Evolutionary conservation across 2,797 vertebrate species (phyloP), one percentile per base, ranked within the genome.

Genomic region (Onychomys torridus): DNA sequence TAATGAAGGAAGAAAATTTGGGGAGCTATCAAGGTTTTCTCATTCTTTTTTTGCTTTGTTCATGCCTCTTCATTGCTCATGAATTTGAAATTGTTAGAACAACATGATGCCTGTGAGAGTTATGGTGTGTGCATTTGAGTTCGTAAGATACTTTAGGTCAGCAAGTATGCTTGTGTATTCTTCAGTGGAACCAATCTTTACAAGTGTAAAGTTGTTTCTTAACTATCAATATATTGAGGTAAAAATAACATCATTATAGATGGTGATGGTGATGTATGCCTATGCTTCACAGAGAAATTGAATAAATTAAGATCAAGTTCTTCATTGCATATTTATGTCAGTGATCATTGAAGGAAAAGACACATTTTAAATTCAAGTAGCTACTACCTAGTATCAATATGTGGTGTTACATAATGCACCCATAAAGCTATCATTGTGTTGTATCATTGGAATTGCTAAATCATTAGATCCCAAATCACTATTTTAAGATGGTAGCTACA

Each of bases 261-360:
- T n/a, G 40, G 49, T 63, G 21, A 83, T 91, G 3, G 43, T 23
- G 86, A 81, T 27, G 13, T 21, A 57, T 69, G 32, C 21, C 82
- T 84, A 67, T 69, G 34, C 9, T 94, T 94, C 21, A 79, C 63
- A 73, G 69, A 93, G 49, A 94, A 69, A 79, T 8, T 67, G 69
- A 93, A 76, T 55, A 71, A 89, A 95, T 86, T 87, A 89, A 55
- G 94, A 93, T n/a, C 40, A 93, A 78, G 43, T 65, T 77, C 65
- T 95, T 89, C 40, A 92, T 78, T 90, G 21, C 17, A 79, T 71
- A 23, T 89, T 89, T 89, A 87, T 93, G 5, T 79, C 29, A 87
- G 0, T 76, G 59, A 46, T 2, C 29, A 25, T 10, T 85, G 65
- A 13, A 63, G 34, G 49, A 94, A 95, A 73, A 77, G 12, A 27